Base-by-base conservation (phyloP, 2,888 invertebrate species). In the Drosophila villosipedis region DNA sequence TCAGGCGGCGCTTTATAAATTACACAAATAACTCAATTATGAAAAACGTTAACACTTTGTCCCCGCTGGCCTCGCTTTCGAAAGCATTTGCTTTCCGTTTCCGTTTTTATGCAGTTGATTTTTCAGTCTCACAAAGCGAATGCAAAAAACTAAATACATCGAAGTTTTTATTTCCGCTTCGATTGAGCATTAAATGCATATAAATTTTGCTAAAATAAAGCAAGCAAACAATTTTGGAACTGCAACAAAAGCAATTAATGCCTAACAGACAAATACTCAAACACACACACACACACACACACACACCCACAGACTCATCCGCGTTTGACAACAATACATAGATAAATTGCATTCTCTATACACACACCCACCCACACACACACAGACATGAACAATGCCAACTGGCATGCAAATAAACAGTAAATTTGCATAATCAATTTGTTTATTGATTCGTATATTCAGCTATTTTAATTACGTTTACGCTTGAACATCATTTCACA, bases 401-500 rank as follows among this genome's bases (percentile, higher is more conserved):
- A 68, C 62, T 73, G 69, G 58, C 76, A 83, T 73, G 76, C 84
- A 84, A 86, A 89, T 84, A 84, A 86, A 89, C 76, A 74, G 75
- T 82, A 82, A 87, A 87, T 88, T 86, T 86, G 85, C 88, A 86
- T 86, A 86, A 86, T 88, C 85, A 89, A 88, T 86, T 89, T 89
- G 86, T 83, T 90, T 86, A 81, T 87, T 90, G 83, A 88, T 84
- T 84, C 85, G 88, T 76, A 78, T 77, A 82, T 76, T 88, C 73
- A 82, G 77, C 83, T 80, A 81, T 87, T 89, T 86, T 89, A 86
- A 86, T 87, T 89, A 82, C 87, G 82, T 76, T 83, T 80, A 68
- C 72, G 80, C 58, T 69, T 70, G 57, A 71, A 63, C 63, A 59
- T 71, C 64, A 55, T 66, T 68, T 68, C 31, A 47, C 39, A n/a